Conservation (phyloP, 2,113 vertebrate species). For the Amphiprion ocellaris region DNA sequence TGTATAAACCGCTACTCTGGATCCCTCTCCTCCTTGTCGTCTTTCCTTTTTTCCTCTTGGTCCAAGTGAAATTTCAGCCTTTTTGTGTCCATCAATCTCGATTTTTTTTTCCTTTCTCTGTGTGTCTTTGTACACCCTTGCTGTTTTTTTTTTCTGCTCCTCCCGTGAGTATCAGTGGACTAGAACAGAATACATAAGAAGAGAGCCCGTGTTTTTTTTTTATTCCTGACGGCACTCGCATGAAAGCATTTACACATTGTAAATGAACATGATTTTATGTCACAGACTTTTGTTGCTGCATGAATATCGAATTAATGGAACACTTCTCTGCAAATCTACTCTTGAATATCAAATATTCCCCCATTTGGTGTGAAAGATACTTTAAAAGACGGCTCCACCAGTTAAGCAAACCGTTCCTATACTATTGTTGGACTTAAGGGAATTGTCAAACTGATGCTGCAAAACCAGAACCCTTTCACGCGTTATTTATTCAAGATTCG, state of each 20-base stretch:
- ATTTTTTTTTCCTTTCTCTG: constrained; percentile 28
- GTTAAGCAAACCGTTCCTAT: too few relatives aligned
- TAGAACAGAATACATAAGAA: constrained; percentile 38
- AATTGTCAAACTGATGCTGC: too few relatives aligned
- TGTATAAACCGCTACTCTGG: constrained; percentile 60
- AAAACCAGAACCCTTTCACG: too few relatives aligned
- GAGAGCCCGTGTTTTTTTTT: constrained; percentile 9
- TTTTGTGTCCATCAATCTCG: constrained; percentile 56
- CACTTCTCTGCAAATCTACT: not conserved
- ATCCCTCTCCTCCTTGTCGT: constrained; percentile 35
- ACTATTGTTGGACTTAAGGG: too few relatives aligned
- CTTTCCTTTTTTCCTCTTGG: constrained; percentile 11
- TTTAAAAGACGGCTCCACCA: not conserved
- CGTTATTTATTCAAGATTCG: too few relatives aligned
- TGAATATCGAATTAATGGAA: constrained; percentile 16
- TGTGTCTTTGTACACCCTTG: constrained; percentile 26
- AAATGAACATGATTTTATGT: constrained; percentile 8
- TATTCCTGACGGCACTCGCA: not conserved
- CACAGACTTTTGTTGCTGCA: not conserved
- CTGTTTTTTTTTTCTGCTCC: constrained; percentile 44
- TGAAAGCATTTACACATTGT: constrained; percentile 23
- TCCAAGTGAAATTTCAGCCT: constrained; percentile 49
- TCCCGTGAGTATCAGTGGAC: not conserved
- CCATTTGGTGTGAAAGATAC: not conserved
- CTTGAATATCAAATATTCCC: not conserved